A percentile compares a stretch with the other conserved stretches of the same genome.
These are phyloP conservation scores for Alviniconcha strummeri DNA, from an alignment of 2,888 invertebrate genomes.

Conservation along the genomic window DNA sequence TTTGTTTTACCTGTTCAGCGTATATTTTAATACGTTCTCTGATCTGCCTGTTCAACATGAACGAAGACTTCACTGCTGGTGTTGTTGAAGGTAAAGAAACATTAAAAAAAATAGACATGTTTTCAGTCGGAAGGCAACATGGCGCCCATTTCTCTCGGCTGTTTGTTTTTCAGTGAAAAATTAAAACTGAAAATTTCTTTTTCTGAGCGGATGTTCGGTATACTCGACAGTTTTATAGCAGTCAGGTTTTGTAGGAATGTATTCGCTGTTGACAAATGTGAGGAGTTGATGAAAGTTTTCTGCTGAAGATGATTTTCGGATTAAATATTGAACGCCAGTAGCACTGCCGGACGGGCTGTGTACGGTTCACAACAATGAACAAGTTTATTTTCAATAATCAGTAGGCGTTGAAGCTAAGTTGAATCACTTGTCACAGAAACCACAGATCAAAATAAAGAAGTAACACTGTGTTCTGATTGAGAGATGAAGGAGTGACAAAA, in stretches of 20 bases:
- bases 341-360: neutral
- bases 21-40: too few species aligned
- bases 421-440: neutral
- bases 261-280: neutral
- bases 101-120: neutral
- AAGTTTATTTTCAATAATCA: too few species aligned
- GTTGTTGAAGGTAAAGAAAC: slow-evolving; percentile 40
- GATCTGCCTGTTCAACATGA: neutral
- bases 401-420: too few species aligned
- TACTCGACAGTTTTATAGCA: neutral
- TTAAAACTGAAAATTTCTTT: neutral
- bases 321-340: neutral
- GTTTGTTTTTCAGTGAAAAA: neutral
- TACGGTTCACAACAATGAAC: neutral
- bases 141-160: neutral
- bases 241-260: neutral
- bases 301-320: neutral
- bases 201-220: neutral
- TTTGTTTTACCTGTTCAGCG: too few species aligned
- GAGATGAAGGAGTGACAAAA: neutral
- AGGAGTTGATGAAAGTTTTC: neutral
- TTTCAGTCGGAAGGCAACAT: neutral
- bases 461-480: neutral
- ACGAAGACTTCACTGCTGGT: slow-evolving; percentile 38
- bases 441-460: neutral